Evolutionary conservation across 2,797 vertebrate species (phyloP).

Genomic region (Chaunax sp.): DNA sequence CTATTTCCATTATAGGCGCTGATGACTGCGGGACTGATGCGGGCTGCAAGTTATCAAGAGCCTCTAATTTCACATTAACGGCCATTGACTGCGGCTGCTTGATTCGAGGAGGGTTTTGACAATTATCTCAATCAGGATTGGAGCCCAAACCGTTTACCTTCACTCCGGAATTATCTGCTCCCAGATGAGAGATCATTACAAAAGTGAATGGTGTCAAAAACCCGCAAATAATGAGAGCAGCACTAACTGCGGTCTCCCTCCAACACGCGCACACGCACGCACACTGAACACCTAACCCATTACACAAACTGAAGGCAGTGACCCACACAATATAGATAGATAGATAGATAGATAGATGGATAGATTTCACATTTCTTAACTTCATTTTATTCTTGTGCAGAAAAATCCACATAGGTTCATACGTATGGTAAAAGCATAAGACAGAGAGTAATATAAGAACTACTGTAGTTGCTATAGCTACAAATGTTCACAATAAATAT

Average conservation of each 20-base stretch:
- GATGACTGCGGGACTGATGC: conserved; percentile 94
- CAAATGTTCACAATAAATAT: not conserved
- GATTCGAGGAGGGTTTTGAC: conserved; percentile 98
- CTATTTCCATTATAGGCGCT: conserved; percentile 88
- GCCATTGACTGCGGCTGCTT: conserved; percentile 99
- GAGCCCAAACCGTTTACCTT: conserved; percentile 99
- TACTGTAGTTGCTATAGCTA: too few species aligned
- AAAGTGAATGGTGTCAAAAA: conserved; percentile 83
- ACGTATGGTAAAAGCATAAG: too few species aligned
- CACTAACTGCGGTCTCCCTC: conserved; percentile 41
- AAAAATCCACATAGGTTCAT: too few species aligned
- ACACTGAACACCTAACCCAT: not conserved
- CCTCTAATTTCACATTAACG: conserved; percentile 99
- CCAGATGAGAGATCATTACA: conserved; percentile 62
- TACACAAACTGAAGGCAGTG: conserved; percentile 5
- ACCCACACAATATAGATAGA: not conserved
- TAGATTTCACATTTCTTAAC: too few species aligned
- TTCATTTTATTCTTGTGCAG: too few species aligned
- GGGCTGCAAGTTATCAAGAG: conserved; percentile 99
- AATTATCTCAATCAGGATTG: conserved; percentile 99
- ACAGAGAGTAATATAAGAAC: too few species aligned
- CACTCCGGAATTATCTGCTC: conserved; percentile 97
- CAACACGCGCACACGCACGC: conserved; percentile 7
- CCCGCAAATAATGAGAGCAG: conserved; percentile 71
- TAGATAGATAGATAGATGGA: too few species aligned